These are phyloP conservation scores for Volucella bombylans DNA, from an alignment of 2,888 invertebrate species.

Conservation along the genomic window DNA sequence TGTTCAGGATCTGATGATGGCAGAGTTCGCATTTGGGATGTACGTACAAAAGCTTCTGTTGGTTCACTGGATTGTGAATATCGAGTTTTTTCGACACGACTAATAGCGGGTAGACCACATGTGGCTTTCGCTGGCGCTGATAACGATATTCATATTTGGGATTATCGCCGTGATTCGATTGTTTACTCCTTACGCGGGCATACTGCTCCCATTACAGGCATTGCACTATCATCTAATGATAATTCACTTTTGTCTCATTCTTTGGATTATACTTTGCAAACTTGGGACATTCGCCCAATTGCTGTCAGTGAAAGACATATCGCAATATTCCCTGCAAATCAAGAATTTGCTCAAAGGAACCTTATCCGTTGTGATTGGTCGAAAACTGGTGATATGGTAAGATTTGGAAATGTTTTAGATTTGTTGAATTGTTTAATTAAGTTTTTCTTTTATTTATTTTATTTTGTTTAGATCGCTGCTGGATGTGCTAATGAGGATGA, in stretches of 20 bases:
- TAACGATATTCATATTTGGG: constrained; percentile 98
- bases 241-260: constrained; percentile 96
- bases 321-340: constrained; percentile 94
- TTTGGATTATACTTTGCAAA: constrained; percentile 97
- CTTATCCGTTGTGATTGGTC: constrained; percentile 96
- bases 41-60: constrained; percentile 91
- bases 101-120: constrained; percentile 97
- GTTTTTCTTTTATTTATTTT: constrained; percentile 77
- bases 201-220: constrained; percentile 87
- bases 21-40: constrained; percentile 95
- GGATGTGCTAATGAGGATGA: constrained; percentile 95
- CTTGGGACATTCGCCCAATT: constrained; percentile 98
- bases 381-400: constrained; percentile 93
- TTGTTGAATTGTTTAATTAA: not conserved
- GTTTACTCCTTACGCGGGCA: constrained; percentile 95
- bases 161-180: constrained; percentile 93
- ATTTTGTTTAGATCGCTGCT: constrained; percentile 83
- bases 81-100: constrained; percentile 93
- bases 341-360: constrained; percentile 99
- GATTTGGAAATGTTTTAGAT: not conserved
- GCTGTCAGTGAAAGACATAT: constrained; percentile 96
- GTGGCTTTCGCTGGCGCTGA: constrained; percentile 97
- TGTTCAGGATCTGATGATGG: constrained; percentile 97
- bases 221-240: constrained; percentile 85
- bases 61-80: constrained; percentile 88